Base-by-base conservation (phyloP, 2,113 vertebrate genomes). In the Capreolus pygargus region DNA sequence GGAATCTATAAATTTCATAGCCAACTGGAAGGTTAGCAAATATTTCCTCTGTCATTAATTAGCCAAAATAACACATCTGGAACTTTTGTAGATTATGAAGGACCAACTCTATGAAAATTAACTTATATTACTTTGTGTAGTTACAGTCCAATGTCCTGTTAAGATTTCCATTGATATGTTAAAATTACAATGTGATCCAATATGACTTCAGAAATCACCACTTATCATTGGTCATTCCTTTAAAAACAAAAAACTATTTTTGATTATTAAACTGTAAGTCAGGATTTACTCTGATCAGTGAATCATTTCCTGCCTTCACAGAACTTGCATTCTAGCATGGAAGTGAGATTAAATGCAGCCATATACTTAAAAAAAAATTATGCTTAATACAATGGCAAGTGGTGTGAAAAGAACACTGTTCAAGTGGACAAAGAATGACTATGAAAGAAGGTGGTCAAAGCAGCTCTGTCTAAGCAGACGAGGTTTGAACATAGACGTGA, bases 1-100 rank as follows among this genome's bases (percentile, higher is more conserved):
- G 43, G 84, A 89, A 3, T 54, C 57, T 60, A 19, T 97, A 50
- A 91, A 83, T 93, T 96, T 97, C 93, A 36, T 39, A 86, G 61
- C 39, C 82, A 90, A 74, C 21, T 83, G 4, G 70, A 94, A 91
- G 45, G 25, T 6, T 88, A 25, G 89, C 57, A 87, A 10, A 88
- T 89, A 30, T n/a, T 93, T 97, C 30, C 2, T 90, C 36, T 93
- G 10, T 61, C 11, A 81, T 57, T 94, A 67, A 90, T 70, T 89
- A 85, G 67, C 43, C 6, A 91, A 78, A 86, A 81, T 33, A 57
- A 94, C 1, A 84, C 70, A 79, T 50, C 16, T 82, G 0, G 84
- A 60, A 19, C 54, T 85, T 89, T 70, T 81, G 36, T 52, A 60
- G 33, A 83, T 95, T 50, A 54, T 90, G 8, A 92, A 87, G 3